Conservation (phyloP, 2,797 vertebrate species). For the Xerus rutilus region DNA sequence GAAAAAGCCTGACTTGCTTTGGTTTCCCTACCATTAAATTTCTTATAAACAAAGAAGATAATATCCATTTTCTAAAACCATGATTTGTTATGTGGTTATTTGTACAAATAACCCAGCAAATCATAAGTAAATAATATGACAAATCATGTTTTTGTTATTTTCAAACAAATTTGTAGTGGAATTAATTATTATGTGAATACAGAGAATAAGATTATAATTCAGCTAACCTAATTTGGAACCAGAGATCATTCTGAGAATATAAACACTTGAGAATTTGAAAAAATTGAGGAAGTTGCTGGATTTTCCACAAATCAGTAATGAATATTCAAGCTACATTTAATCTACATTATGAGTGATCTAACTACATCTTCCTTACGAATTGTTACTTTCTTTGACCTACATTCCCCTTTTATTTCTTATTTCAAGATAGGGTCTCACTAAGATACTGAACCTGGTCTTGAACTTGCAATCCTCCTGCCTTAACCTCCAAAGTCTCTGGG, state of each 20-base stretch:
- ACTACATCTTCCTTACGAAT: accelerated
- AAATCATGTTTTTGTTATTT: neutral
- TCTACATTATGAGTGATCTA: neutral
- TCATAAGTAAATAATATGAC: neutral
- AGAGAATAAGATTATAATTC: neutral
- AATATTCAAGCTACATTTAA: neutral
- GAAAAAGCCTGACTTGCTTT: neutral
- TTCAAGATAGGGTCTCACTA: no score
- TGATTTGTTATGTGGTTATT: neutral
- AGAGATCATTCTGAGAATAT: neutral
- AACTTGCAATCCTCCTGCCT: no score
- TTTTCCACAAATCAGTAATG: neutral
- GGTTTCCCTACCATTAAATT: neutral
- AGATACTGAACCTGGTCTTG: no score
- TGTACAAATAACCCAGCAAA: neutral
- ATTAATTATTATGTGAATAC: neutral
- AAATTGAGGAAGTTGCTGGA: neutral
- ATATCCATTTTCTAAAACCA: neutral
- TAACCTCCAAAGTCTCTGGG: no score
- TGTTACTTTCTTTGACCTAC: neutral
- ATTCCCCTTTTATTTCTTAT: no score
- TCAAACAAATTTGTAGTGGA: neutral
- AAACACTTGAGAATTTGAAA: neutral
- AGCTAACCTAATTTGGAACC: neutral
- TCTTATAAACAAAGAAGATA: neutral